These are phyloP conservation scores for Anguilla japonica DNA, from an alignment of 2,113 vertebrate genomes.

Conservation along the genomic window DNA sequence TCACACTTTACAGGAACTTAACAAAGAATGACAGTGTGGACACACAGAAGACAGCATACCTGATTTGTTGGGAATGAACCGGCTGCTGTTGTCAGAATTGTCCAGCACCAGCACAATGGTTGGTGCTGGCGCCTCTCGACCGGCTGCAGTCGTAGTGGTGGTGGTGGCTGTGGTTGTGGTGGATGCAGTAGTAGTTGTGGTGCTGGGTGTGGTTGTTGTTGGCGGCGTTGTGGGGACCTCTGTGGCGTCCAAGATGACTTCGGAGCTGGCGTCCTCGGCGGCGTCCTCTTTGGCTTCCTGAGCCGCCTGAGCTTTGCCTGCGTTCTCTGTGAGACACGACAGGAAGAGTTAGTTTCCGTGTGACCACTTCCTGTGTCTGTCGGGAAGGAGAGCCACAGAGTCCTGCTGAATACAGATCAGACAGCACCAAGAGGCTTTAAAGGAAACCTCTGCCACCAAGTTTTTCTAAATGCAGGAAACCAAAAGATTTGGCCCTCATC, in stretches of 20 bases:
- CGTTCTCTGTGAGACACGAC: slow-evolving; percentile 63
- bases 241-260: slow-evolving; percentile 48
- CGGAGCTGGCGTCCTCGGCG: slow-evolving; percentile 57
- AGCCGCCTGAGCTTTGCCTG: slow-evolving; percentile 54
- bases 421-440: slow-evolving; percentile 45
- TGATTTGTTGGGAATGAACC: slow-evolving; percentile 61
- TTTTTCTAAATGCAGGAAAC: neutral
- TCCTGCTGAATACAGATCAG: slow-evolving; percentile 16
- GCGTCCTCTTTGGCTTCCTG: slow-evolving; percentile 64
- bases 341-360: neutral
- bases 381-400: neutral
- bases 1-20: too few species aligned
- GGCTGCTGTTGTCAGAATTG: slow-evolving; percentile 67
- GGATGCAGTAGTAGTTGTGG: slow-evolving; percentile 27
- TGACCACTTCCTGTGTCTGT: neutral
- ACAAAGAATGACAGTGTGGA: neutral
- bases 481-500: neutral
- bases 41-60: slow-evolving; percentile 47
- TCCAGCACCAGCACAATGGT: slow-evolving; percentile 63
- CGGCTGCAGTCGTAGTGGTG: slow-evolving; percentile 29
- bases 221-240: slow-evolving; percentile 43
- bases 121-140: slow-evolving; percentile 55
- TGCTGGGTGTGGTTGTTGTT: slow-evolving; percentile 27
- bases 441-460: slow-evolving; percentile 32
- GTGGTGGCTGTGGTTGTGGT: slow-evolving; percentile 39